A percentile compares a stretch with the other conserved stretches of the same genome.
phyloP scores from a whole-genome alignment of 2,113 vertebrate species.

The Probosciger aterrimus region DNA sequence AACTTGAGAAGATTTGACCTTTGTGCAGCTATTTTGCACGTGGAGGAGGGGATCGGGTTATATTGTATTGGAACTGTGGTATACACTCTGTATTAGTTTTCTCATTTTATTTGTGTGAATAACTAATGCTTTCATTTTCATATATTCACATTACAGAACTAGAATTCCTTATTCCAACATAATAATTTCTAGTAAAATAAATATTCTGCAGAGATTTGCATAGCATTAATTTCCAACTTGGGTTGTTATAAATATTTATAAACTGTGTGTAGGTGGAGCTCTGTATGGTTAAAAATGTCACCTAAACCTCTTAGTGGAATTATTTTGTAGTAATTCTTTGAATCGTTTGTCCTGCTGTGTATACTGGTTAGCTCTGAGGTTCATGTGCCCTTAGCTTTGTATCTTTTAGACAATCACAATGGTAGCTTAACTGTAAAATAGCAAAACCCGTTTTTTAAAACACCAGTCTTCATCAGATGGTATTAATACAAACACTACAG shows the following conservation, averaged over 20 bases:
- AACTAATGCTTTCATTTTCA: slow-evolving; percentile 62
- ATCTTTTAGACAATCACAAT: not conserved
- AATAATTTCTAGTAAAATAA: slow-evolving; percentile 40
- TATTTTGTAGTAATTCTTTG: slow-evolving; percentile 41
- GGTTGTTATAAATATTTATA: slow-evolving; percentile 49
- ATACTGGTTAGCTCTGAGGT: not conserved
- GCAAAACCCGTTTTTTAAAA: not conserved
- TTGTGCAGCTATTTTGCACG: not conserved
- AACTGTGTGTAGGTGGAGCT: slow-evolving; percentile 9
- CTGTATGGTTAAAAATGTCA: slow-evolving; percentile 9
- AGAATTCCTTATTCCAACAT: slow-evolving; percentile 24
- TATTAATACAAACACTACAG: not conserved
- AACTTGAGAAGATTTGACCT: not conserved
- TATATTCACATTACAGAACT: slow-evolving; percentile 16
- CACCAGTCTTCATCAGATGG: not conserved
- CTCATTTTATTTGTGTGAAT: slow-evolving; percentile 38
- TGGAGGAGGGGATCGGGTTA: not conserved
- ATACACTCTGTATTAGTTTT: not conserved
- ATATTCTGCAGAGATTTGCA: slow-evolving; percentile 45
- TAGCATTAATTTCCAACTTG: slow-evolving; percentile 30
- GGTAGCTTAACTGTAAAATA: slow-evolving; percentile 21
- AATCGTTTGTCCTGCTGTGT: slow-evolving; percentile 2
- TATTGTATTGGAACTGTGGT: not conserved
- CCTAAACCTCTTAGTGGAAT: not conserved
- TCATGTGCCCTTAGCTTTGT: slow-evolving; percentile 26